A percentile compares a stretch with the other conserved stretches of the same genome.
Conservation (phyloP, 2,113 vertebrate genomes). For the Thamnophis sirtalis region DNA sequence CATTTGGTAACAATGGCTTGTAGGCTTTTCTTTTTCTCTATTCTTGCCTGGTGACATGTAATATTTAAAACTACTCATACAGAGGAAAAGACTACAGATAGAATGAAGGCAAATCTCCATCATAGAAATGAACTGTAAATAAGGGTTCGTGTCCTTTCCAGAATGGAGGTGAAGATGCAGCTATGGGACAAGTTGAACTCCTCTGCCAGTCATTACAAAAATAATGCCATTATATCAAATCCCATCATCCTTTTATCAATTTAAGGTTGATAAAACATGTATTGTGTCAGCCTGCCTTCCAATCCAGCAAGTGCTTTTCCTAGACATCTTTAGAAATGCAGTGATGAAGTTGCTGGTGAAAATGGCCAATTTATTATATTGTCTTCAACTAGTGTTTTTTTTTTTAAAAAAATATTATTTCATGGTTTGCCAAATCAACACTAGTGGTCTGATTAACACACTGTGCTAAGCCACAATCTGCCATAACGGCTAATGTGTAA, state of each 20-base stretch:
- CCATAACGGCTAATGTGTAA: neutral
- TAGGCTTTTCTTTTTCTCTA: neutral
- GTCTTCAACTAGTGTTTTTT: neutral
- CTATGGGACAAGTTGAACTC: neutral
- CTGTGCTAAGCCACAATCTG: neutral
- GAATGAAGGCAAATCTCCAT: neutral
- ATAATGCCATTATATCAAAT: neutral
- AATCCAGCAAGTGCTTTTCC: neutral
- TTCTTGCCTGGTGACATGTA: neutral
- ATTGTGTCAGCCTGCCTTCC: neutral
- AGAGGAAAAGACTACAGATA: neutral
- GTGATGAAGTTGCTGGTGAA: neutral
- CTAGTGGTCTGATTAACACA: neutral
- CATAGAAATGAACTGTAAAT: neutral
- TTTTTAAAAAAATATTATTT: neutral
- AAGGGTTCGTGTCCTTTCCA: neutral
- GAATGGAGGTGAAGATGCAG: neutral
- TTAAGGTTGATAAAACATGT: neutral
- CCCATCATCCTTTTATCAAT: neutral
- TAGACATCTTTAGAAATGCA: neutral
- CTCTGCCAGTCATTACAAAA: neutral
- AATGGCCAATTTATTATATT: neutral
- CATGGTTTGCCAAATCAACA: neutral
- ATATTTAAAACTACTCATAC: neutral
- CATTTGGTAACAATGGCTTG: neutral